Conservation (phyloP, 2,888 invertebrate species). For the Scaptomyza flava region DNA sequence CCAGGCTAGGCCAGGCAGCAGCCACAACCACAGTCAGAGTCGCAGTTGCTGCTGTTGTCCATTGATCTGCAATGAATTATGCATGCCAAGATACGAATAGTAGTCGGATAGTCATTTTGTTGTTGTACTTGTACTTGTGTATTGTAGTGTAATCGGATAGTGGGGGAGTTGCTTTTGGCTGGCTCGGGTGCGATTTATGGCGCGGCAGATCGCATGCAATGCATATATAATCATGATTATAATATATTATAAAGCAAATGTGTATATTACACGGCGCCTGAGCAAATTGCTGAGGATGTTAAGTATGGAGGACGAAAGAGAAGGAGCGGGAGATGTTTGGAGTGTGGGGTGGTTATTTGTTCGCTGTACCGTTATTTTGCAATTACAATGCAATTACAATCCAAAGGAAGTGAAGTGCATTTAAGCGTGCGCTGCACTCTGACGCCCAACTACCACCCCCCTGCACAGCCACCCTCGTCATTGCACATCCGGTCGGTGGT, state of each 20-base stretch:
- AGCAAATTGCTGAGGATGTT: conserved; percentile 46
- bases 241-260: conserved; percentile 75
- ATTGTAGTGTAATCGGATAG: conserved; percentile 35
- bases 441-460: conserved; percentile 3
- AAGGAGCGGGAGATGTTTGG: neutral
- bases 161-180: conserved; percentile 57
- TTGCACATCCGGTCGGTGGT: conserved; percentile 58
- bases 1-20: conserved; percentile 1
- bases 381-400: conserved; percentile 80
- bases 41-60: conserved; percentile 25
- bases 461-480: conserved; percentile 29
- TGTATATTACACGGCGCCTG: conserved; percentile 74
- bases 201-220: conserved; percentile 76
- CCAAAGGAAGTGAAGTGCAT: conserved; percentile 77
- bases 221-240: conserved; percentile 76
- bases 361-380: conserved; percentile 70
- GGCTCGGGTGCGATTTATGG: conserved; percentile 74
- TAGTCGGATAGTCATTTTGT: conserved; percentile 37
- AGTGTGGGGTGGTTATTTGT: conserved; percentile 24
- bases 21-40: conserved; percentile 1
- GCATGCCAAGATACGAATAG: conserved; percentile 66
- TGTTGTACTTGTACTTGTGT: conserved; percentile 5
- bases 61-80: conserved; percentile 79
- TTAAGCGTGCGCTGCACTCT: conserved; percentile 64
- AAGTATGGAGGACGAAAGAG: neutral